phyloP scores from a whole-genome alignment of 2,888 invertebrate genomes.

The Sinodicranocentrus sp. region DNA sequence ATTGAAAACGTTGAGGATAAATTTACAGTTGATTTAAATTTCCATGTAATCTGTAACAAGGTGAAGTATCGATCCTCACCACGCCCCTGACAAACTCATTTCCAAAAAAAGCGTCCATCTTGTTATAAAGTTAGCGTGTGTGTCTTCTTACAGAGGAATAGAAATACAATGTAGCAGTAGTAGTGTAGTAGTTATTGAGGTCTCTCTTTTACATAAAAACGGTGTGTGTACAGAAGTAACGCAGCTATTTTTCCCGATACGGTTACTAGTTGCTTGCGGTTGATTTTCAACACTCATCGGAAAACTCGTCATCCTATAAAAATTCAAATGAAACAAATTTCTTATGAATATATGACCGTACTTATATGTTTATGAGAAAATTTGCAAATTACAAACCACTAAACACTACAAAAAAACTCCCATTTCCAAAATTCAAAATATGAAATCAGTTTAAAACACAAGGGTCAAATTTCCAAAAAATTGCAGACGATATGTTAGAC shows the following conservation, averaged over 20 bases:
- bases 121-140: conserved; percentile 29
- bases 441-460: conserved; percentile 22
- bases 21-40: background rate
- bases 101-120: conserved; percentile 37
- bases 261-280: conserved; percentile 58
- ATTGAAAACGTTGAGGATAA: background rate
- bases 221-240: conserved; percentile 45
- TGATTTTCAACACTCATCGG: conserved; percentile 76
- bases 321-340: conserved; percentile 22
- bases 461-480: conserved; percentile 58
- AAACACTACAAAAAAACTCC: background rate
- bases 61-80: background rate
- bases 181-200: conserved; percentile 60
- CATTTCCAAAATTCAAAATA: background rate
- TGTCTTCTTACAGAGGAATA: conserved; percentile 57
- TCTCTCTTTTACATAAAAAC: conserved; percentile 58
- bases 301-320: conserved; percentile 76
- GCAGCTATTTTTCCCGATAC: conserved; percentile 36
- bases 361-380: conserved; percentile 2
- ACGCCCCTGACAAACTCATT: background rate
- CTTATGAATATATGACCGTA: background rate
- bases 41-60: too few relatives aligned
- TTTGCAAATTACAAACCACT: background rate
- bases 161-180: conserved; percentile 50
- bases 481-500: conserved; percentile 36